Evolutionary conservation across 2,797 vertebrate genomes (phyloP).

Genomic region (Rhinophrynus dorsalis): DNA sequence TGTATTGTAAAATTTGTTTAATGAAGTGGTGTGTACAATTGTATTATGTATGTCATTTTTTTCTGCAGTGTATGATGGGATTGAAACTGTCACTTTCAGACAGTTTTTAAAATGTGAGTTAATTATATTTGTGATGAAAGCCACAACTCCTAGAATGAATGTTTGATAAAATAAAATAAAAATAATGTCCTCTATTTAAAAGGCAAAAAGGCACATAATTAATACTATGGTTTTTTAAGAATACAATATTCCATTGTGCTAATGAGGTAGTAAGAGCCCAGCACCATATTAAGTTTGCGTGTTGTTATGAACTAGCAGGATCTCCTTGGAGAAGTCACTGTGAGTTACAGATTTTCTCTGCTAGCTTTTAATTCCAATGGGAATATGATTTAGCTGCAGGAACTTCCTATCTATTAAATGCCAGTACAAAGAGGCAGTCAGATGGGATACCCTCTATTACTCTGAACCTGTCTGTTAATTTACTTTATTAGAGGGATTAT

Average conservation of each 20-base stretch:
- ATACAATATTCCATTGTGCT: constrained; percentile 9
- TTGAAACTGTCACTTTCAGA: too few species aligned
- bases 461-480: constrained; percentile 42
- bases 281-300: constrained; percentile 12
- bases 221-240: constrained; percentile 11
- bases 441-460: constrained; percentile 45
- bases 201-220: constrained; percentile 6
- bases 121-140: too few species aligned
- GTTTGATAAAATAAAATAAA: neutral
- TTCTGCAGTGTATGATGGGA: neutral
- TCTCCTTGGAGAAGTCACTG: constrained; percentile 3
- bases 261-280: constrained; percentile 20
- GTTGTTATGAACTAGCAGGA: constrained; percentile 7
- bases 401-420: constrained; percentile 29
- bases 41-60: too few species aligned
- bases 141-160: too few species aligned
- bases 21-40: too few species aligned
- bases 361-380: constrained; percentile 21
- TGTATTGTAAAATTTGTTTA: too few species aligned
- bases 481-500: constrained; percentile 50
- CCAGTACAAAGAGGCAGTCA: constrained; percentile 44
- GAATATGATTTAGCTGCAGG: constrained; percentile 23
- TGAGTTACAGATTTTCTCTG: constrained; percentile 18
- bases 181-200: neutral
- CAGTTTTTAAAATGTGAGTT: too few species aligned